Evolutionary conservation across 2,888 invertebrate genomes (phyloP).

Genomic region (Bibio marci): DNA sequence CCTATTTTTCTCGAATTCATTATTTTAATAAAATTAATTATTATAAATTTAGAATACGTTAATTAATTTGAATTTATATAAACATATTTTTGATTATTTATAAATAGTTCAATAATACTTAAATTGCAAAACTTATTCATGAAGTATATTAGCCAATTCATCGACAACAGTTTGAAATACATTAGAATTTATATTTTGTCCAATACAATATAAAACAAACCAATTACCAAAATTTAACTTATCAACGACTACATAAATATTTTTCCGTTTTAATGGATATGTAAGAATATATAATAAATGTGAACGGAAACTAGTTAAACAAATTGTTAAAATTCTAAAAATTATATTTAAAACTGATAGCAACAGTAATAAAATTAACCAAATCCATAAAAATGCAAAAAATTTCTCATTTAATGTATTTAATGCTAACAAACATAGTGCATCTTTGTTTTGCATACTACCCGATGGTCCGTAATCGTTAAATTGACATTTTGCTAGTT

Average conservation of each 20-base stretch:
- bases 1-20: no score
- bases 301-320: neutral
- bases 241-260: constrained; percentile 13
- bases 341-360: constrained; percentile 43
- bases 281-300: neutral
- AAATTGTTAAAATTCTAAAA: neutral
- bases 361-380: constrained; percentile 46
- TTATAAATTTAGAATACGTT: no score
- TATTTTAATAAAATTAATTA: no score
- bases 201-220: constrained; percentile 57
- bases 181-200: constrained; percentile 56
- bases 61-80: no score
- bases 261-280: constrained; percentile 4
- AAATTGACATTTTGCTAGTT: constrained; percentile 81
- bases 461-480: constrained; percentile 75
- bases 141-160: constrained; percentile 33
- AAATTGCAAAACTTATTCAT: no score
- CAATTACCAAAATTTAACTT: constrained; percentile 47
- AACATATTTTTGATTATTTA: no score
- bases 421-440: constrained; percentile 53
- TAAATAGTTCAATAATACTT: no score
- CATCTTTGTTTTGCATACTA: constrained; percentile 60
- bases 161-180: constrained; percentile 45
- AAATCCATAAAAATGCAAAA: constrained; percentile 56
- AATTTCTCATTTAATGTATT: constrained; percentile 70